A percentile compares a stretch with the other conserved stretches of the same genome.
Conservation (phyloP, 2,888 invertebrate species). For the Drosophila picticornis region DNA sequence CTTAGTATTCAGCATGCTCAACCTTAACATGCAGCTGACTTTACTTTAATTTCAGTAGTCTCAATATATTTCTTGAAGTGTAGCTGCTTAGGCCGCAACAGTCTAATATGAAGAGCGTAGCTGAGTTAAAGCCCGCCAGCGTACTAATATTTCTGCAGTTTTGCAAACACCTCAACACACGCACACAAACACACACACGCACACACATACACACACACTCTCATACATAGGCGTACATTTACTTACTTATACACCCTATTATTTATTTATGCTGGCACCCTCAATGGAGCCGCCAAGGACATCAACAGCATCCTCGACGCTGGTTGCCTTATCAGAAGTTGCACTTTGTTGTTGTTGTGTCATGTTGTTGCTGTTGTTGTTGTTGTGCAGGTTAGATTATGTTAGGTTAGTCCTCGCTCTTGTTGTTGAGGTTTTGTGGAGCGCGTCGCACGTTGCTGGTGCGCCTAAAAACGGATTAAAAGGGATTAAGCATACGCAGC, state of each 20-base stretch:
- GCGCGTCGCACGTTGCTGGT: conserved; percentile 49
- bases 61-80: background rate
- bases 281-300: conserved; percentile 59
- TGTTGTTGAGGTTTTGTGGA: conserved; percentile 72
- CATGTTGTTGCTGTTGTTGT: conserved; percentile 19
- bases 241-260: conserved; percentile 58
- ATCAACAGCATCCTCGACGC: conserved; percentile 16
- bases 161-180: conserved; percentile 53
- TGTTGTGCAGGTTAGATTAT: conserved; percentile 60
- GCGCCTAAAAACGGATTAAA: conserved; percentile 76
- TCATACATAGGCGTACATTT: conserved; percentile 13
- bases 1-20: background rate
- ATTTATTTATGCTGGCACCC: conserved; percentile 69
- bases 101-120: conserved; percentile 25
- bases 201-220: conserved; percentile 6
- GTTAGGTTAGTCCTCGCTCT: conserved; percentile 59
- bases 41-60: background rate
- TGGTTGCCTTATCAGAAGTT: conserved; percentile 63
- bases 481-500: conserved; percentile 76
- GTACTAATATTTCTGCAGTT: conserved; percentile 60
- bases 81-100: conserved; percentile 13
- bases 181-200: conserved; percentile 3
- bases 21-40: background rate
- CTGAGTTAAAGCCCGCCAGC: conserved; percentile 42
- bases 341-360: conserved; percentile 55